phyloP scores from a whole-genome alignment of 2,113 vertebrate genomes.

The Pteronura brasiliensis region DNA sequence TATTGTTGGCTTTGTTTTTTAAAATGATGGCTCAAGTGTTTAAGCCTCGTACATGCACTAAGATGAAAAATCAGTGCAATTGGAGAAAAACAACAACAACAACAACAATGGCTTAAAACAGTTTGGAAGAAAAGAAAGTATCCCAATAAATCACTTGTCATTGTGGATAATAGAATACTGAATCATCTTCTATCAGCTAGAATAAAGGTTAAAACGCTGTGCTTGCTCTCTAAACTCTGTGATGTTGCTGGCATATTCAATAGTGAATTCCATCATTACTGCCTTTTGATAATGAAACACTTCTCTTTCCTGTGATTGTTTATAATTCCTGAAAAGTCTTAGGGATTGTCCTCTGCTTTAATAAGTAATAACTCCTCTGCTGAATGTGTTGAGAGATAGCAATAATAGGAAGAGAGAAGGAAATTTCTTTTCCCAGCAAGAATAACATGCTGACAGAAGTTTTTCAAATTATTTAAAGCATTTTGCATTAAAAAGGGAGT shows the following conservation, averaged over 20 bases:
- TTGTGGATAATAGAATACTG: conserved; percentile 78
- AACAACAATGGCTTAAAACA: conserved; percentile 63
- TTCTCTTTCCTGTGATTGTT: conserved; percentile 68
- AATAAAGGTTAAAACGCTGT: conserved; percentile 69
- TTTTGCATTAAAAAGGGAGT: conserved; percentile 52
- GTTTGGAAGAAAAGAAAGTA: conserved; percentile 75
- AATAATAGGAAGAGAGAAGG: conserved; percentile 18
- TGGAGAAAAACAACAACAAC: conserved; percentile 56
- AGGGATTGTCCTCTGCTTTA: conserved; percentile 22
- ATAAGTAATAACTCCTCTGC: conserved; percentile 33
- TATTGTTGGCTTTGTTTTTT: not conserved
- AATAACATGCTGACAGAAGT: conserved; percentile 48
- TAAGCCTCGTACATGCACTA: not conserved
- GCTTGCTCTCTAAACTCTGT: conserved; percentile 58
- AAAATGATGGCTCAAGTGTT: conserved; percentile 11
- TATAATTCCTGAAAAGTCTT: conserved; percentile 68
- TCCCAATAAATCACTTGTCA: conserved; percentile 80
- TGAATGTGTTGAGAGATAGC: conserved; percentile 17
- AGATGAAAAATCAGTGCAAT: conserved; percentile 64
- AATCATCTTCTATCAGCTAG: conserved; percentile 76
- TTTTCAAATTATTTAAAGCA: conserved; percentile 65
- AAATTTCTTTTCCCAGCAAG: conserved; percentile 48
- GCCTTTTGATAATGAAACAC: conserved; percentile 56
- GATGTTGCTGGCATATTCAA: conserved; percentile 64
- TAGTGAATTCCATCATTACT: conserved; percentile 5